Conservation (phyloP, 2,113 vertebrate species). For the Poeciliopsis occidentalis region DNA sequence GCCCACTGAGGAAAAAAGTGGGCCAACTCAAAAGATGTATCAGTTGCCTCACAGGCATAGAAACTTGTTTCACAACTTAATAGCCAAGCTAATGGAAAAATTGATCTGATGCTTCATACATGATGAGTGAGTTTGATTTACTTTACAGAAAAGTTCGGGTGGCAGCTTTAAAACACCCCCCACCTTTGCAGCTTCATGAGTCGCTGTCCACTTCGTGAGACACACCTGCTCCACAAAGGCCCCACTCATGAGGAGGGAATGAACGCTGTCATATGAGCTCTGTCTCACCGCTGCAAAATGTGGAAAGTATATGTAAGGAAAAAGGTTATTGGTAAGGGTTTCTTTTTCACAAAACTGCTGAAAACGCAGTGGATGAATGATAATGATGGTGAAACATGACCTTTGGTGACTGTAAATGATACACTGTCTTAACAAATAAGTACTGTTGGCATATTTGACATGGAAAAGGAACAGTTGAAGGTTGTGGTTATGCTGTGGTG, state of each 20-base stretch:
- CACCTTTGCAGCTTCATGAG: slow-evolving; percentile 88
- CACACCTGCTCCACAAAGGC: slow-evolving; percentile 84
- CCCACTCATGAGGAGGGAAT: slow-evolving; percentile 82
- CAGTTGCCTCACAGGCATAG: too few species aligned
- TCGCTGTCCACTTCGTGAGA: slow-evolving; percentile 83
- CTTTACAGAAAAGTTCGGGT: neutral
- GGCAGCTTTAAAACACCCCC: neutral
- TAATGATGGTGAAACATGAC: too few species aligned
- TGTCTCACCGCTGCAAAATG: slow-evolving; percentile 79
- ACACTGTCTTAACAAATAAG: neutral
- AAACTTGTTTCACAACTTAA: too few species aligned
- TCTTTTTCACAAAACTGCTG: neutral
- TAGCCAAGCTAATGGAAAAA: too few species aligned
- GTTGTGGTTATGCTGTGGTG: neutral
- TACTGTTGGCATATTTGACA: neutral
- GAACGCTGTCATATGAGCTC: slow-evolving; percentile 81
- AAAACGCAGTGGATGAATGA: neutral
- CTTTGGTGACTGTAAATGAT: neutral
- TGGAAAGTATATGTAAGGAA: neutral
- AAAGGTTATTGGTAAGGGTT: neutral
- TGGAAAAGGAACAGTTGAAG: neutral
- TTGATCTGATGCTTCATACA: too few species aligned
- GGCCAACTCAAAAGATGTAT: too few species aligned
- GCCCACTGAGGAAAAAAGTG: too few species aligned
- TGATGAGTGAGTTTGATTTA: neutral